These are phyloP conservation scores for Epiblema foenella DNA, from an alignment of 2,888 invertebrate genomes.

Conservation along the genomic window DNA sequence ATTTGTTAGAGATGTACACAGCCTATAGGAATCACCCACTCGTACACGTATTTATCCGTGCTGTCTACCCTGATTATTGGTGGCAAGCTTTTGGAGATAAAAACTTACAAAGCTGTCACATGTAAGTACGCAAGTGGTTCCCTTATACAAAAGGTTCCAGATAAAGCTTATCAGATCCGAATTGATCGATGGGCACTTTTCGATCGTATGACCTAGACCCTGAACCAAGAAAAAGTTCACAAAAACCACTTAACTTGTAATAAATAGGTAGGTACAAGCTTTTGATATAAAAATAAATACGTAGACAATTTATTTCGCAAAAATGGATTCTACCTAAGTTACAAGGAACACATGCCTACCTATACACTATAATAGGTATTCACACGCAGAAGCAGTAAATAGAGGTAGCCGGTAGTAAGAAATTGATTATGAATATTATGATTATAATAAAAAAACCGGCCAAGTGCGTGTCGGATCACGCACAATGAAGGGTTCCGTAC, in stretches of 20 bases:
- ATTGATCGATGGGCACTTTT: conserved; percentile 34
- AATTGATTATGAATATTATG: too few relatives aligned
- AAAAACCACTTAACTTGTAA: conserved; percentile 1
- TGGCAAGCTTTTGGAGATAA: conserved; percentile 5
- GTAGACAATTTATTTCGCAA: background rate
- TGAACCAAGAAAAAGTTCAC: conserved; percentile 23
- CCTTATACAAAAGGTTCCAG: conserved; percentile 20
- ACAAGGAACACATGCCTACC: too few relatives aligned
- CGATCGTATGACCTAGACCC: conserved; percentile 26
- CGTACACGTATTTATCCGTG: background rate
- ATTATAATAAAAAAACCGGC: too few relatives aligned
- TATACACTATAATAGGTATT: too few relatives aligned
- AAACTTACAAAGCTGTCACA: conserved; percentile 30
- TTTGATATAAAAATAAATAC: background rate
- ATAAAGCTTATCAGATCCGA: conserved; percentile 22
- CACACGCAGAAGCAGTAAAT: too few relatives aligned
- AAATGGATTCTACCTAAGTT: background rate
- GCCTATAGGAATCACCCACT: background rate
- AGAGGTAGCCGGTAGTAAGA: too few relatives aligned
- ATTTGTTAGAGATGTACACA: too few relatives aligned
- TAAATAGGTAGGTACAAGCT: conserved; percentile 9
- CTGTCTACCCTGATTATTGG: background rate
- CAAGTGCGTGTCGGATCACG: too few relatives aligned
- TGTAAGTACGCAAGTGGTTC: conserved; percentile 23
- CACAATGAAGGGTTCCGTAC: too few relatives aligned